These are phyloP conservation scores for Rhingia rostrata DNA, from an alignment of 2,888 invertebrate species.

Conservation along the genomic window DNA sequence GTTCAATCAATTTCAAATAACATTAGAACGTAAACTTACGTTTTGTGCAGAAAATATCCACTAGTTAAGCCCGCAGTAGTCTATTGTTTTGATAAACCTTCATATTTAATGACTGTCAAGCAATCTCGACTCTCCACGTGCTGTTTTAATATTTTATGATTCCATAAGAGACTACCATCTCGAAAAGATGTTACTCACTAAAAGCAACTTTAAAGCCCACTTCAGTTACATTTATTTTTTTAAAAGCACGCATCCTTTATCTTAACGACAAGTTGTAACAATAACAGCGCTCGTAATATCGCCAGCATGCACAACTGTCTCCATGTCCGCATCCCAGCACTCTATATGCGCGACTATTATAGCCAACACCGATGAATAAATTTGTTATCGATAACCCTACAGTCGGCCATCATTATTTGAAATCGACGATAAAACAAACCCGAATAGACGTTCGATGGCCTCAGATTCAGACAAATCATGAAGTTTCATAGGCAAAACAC, in stretches of 20 bases:
- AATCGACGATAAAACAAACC: constrained; percentile 10
- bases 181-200: not conserved
- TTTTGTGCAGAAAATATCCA: no score
- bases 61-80: no score
- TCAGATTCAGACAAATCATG: constrained; percentile 41
- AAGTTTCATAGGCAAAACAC: constrained; percentile 41
- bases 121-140: no score
- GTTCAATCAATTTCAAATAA: no score
- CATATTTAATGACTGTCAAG: no score
- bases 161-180: no score
- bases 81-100: no score
- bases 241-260: constrained; percentile 34
- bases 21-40: no score
- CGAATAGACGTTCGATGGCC: constrained; percentile 9
- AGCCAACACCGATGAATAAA: constrained; percentile 52
- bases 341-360: constrained; percentile 27
- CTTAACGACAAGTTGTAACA: constrained; percentile 31
- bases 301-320: constrained; percentile 1
- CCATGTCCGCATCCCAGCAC: not conserved
- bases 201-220: not conserved
- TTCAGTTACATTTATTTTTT: constrained; percentile 26
- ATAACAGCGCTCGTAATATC: constrained; percentile 38
- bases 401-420: constrained; percentile 19
- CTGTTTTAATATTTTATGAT: no score
- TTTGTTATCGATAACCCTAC: constrained; percentile 51